Evolutionary conservation across 2,888 invertebrate species (phyloP), one percentile per base, ranked within the genome.

Genomic region (Nebria salina): DNA sequence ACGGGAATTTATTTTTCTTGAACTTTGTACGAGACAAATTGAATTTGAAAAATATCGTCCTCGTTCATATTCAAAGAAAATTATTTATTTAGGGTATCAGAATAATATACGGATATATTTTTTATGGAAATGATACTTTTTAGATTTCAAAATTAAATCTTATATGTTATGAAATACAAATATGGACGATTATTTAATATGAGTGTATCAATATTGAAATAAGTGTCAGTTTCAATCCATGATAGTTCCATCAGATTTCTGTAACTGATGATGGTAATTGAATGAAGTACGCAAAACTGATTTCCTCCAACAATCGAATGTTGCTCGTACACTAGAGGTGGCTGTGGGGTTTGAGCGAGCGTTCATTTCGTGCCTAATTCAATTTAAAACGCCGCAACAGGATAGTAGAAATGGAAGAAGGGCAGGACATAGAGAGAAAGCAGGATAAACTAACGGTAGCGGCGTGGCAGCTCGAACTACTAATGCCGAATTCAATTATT

Each of bases 401-500:
- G 70, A 70, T 34, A 70, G 70, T 11, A 70, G 25, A 70, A n/a
- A 15, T 25, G 70, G 20, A 70, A 25, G 15, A 70, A 11, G 15
- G 9, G 70, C 25, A 66, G 66, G 13, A 8, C 11, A 34, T 11
- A 20, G 5, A 34, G 70, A 34, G 25, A 11, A 26, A 34, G 70
- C 11, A 66, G 20, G 20, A 70, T 54, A 54, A 72, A 74, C 65
- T 79, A 15, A 34, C 76, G 54, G 54, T 76, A 34, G 65, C 74
- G 75, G 9, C 41, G 11, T 75, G 54, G 65, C 65, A 66, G 65
- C 72, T 43, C 43, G 68, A 75, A 81, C 79, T 79, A 81, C 75
- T 70, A 81, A 81, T 76, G 73, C 80, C 72, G 80, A 81, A 81
- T 81, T 75, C 20, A 76, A 81, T 81, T 81, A 81, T 54, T 54